phyloP scores from a whole-genome alignment of 2,888 invertebrate genomes.

The Pasiphila rectangulata region DNA sequence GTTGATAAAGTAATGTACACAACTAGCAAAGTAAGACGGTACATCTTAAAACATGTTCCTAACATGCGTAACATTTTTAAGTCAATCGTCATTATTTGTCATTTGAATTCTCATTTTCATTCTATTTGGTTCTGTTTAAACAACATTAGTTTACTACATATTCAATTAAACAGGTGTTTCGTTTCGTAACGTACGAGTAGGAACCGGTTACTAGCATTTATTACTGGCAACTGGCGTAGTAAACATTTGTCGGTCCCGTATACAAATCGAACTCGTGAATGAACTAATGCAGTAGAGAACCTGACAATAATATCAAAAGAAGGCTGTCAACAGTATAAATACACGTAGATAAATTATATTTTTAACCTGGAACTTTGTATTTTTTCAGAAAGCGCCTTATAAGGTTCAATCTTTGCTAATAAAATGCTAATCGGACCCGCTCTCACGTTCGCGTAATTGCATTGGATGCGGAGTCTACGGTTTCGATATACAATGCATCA shows the following conservation, averaged over 20 bases:
- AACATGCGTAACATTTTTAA: background rate
- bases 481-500: conserved; percentile 21
- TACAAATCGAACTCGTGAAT: conserved; percentile 24
- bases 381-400: conserved; percentile 24
- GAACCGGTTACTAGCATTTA: conserved; percentile 23
- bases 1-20: too few species aligned
- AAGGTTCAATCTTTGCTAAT: conserved; percentile 21
- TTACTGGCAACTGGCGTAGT: conserved; percentile 20
- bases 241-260: conserved; percentile 25
- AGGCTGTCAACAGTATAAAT: too few species aligned
- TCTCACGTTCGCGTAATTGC: conserved; percentile 27
- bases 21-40: background rate
- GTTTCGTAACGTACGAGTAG: conserved; percentile 22
- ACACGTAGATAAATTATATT: conserved; percentile 17
- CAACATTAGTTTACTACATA: background rate
- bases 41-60: background rate
- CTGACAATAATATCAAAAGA: too few species aligned
- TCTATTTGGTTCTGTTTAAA: background rate
- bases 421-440: conserved; percentile 28
- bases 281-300: too few species aligned
- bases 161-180: conserved; percentile 16
- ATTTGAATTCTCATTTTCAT: conserved; percentile 7
- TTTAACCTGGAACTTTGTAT: conserved; percentile 20
- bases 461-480: conserved; percentile 14
- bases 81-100: background rate